These are phyloP conservation scores for Caenorhabditis briggsae DNA, from an alignment of 1,140 invertebrate species.

Conservation along the genomic window DNA sequence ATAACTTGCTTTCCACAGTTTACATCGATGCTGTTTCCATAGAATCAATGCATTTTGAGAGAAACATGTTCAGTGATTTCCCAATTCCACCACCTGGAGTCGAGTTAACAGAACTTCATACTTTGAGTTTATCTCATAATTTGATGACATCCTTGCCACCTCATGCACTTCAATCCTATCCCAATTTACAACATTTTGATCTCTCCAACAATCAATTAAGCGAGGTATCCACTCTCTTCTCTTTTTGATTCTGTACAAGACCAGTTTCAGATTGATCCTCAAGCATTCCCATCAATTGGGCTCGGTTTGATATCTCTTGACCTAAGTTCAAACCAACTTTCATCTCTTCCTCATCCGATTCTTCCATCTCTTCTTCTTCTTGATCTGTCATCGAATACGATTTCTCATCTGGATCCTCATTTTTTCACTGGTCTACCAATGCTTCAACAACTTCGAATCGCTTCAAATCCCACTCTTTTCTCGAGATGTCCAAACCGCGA, in stretches of 20 bases:
- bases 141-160: slow-evolving; percentile 57
- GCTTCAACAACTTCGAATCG: slow-evolving; percentile 63
- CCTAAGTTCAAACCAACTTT: slow-evolving; percentile 53
- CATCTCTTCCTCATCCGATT: slow-evolving; percentile 61
- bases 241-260: not conserved
- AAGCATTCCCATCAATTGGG: slow-evolving; percentile 58
- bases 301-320: slow-evolving; percentile 58
- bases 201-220: slow-evolving; percentile 62
- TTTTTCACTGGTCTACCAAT: slow-evolving; percentile 63
- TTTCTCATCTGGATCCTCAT: slow-evolving; percentile 61
- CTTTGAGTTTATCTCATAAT: slow-evolving; percentile 57
- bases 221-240: slow-evolving; percentile 4
- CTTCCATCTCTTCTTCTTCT: slow-evolving; percentile 66
- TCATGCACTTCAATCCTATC: slow-evolving; percentile 60
- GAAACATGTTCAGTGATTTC: slow-evolving; percentile 63
- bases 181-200: slow-evolving; percentile 64
- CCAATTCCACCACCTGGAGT: slow-evolving; percentile 61
- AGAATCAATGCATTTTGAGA: slow-evolving; percentile 56
- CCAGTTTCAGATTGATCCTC: slow-evolving; percentile 49
- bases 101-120: slow-evolving; percentile 59
- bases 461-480: slow-evolving; percentile 63
- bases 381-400: slow-evolving; percentile 57
- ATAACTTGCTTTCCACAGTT: not conserved
- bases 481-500: slow-evolving; percentile 57
- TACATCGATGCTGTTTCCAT: slow-evolving; percentile 38